Conservation (phyloP, 2,113 vertebrate genomes). For the Gobiocypris rarus region DNA sequence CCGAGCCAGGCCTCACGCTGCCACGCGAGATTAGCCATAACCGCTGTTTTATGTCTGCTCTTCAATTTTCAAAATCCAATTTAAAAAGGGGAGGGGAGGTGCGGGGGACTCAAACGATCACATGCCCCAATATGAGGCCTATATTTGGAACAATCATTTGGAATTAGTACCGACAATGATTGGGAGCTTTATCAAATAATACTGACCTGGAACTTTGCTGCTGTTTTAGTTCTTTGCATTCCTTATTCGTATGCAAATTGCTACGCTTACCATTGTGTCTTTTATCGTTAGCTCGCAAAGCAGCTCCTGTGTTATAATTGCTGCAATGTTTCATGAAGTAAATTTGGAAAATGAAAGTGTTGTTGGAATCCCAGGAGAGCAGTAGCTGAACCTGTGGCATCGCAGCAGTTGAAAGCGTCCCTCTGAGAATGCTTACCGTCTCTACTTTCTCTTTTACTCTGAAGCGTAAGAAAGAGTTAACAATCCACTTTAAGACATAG, state of each 20-base stretch:
- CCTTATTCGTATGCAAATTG: constrained; percentile 45
- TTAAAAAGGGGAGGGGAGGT: constrained; percentile 33
- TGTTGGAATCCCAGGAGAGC: constrained; percentile 25
- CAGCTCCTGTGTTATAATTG: constrained; percentile 39
- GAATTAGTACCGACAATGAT: constrained; percentile 35
- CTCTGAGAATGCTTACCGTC: neutral
- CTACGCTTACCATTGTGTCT: constrained; percentile 28
- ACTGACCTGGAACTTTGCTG: constrained; percentile 18
- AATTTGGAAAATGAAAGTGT: constrained; percentile 44
- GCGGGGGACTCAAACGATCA: neutral
- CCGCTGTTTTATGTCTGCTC: constrained; percentile 41
- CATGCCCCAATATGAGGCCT: constrained; percentile 11
- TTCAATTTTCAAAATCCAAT: constrained; percentile 49
- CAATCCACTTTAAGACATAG: constrained; percentile 63
- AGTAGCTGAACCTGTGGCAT: constrained; percentile 35
- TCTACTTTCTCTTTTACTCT: constrained; percentile 25
- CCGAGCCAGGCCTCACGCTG: constrained; percentile 19
- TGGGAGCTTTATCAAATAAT: constrained; percentile 19
- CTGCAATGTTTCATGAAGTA: constrained; percentile 31
- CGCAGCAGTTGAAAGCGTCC: constrained; percentile 9
- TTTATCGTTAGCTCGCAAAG: constrained; percentile 37
- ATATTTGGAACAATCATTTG: constrained; percentile 38
- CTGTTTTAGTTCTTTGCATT: constrained; percentile 27
- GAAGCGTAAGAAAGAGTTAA: constrained; percentile 64
- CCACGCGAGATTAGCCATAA: constrained; percentile 27